Evolutionary conservation across 2,113 vertebrate genomes (phyloP).

Genomic region (Solea senegalensis): DNA sequence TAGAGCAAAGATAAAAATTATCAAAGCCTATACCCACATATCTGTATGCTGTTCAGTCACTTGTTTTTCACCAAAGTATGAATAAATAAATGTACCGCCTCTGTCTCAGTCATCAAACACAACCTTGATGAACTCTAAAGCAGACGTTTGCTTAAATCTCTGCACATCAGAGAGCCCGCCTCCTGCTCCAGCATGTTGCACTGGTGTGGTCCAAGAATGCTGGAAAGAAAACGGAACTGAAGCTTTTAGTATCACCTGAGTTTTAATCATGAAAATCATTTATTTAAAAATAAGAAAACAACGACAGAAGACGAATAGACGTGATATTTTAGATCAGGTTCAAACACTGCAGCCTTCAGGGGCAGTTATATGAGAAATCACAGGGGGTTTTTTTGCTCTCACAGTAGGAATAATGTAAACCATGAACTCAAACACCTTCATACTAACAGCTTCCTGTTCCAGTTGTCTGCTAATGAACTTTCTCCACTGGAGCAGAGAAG

Average conservation of each 20-base stretch:
- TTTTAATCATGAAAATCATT: too few species aligned
- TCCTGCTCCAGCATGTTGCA: not conserved
- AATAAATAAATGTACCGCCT: too few species aligned
- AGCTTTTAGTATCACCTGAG: too few species aligned
- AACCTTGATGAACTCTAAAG: not conserved
- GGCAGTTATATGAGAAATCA: not conserved
- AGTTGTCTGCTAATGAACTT: slow-evolving; percentile 4
- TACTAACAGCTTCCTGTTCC: not conserved
- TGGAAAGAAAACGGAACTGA: too few species aligned
- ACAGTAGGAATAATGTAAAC: not conserved
- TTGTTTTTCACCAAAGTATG: too few species aligned
- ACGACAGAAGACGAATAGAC: not conserved
- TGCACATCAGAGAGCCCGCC: not conserved
- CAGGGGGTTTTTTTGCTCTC: not conserved
- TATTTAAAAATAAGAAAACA: not conserved
- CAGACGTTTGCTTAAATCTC: too few species aligned
- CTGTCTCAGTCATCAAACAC: not conserved
- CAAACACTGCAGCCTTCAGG: not conserved
- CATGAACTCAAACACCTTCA: not conserved
- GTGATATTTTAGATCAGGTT: not conserved
- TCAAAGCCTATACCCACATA: too few species aligned
- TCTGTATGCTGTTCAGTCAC: not conserved
- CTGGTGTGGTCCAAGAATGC: not conserved
- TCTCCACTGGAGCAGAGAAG: not conserved
- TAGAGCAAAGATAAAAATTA: too few species aligned